Evolutionary conservation across 2,888 invertebrate genomes (phyloP).

Genomic region (Acanthacorydalis orientalis): DNA sequence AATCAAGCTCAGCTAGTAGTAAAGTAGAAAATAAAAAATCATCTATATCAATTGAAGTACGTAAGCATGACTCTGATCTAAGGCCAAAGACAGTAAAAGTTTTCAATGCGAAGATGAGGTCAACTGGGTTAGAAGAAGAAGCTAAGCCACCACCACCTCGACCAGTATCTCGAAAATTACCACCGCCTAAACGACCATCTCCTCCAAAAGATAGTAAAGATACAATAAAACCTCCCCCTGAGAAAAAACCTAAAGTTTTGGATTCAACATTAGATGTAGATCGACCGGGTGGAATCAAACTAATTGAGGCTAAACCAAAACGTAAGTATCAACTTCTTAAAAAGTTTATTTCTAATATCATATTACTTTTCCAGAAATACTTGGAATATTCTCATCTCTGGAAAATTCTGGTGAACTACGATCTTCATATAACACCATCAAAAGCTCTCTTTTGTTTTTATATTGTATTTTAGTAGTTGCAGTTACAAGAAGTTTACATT

Average conservation of each 20-base stretch:
- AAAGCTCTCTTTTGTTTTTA: background rate
- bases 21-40: conserved; percentile 46
- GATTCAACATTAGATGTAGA: conserved; percentile 34
- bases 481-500: background rate
- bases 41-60: conserved; percentile 66
- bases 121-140: conserved; percentile 79
- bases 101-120: conserved; percentile 79
- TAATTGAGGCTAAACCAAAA: conserved; percentile 77
- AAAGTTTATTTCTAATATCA: conserved; percentile 21
- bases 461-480: background rate
- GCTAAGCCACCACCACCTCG: conserved; percentile 71
- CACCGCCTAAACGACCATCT: conserved; percentile 26
- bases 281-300: conserved; percentile 67
- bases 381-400: background rate
- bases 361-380: conserved; percentile 30
- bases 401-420: background rate
- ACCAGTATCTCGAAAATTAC: conserved; percentile 38
- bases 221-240: conserved; percentile 32
- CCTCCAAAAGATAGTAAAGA: conserved; percentile 19
- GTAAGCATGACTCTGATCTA: conserved; percentile 48
- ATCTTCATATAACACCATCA: background rate
- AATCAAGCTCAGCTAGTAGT: conserved; percentile 14
- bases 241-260: conserved; percentile 60
- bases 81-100: conserved; percentile 84
- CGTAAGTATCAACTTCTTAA: conserved; percentile 51